These are phyloP conservation scores for Melinaea marsaeus DNA, from an alignment of 2,888 invertebrate species.

Conservation along the genomic window DNA sequence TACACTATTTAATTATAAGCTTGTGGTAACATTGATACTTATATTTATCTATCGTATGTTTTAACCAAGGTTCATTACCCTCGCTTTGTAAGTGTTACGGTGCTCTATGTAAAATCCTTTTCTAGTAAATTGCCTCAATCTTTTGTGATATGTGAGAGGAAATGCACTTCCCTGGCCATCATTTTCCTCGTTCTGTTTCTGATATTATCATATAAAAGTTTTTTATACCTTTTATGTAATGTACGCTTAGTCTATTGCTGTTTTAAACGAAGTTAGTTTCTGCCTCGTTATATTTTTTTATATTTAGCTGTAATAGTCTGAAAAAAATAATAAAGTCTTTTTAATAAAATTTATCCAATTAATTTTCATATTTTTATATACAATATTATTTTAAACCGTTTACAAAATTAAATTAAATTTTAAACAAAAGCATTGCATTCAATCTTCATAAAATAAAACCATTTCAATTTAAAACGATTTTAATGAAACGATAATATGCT, in stretches of 20 bases:
- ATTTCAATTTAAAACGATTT: neutral
- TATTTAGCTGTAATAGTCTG: no score
- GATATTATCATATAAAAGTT: constrained; percentile 6
- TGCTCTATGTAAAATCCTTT: constrained; percentile 55
- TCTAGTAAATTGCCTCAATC: constrained; percentile 55
- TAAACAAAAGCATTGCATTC: neutral
- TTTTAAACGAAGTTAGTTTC: no score
- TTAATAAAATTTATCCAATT: no score
- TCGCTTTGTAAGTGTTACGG: constrained; percentile 53
- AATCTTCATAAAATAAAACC: neutral
- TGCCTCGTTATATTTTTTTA: no score
- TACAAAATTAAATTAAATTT: neutral
- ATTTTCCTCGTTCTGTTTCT: constrained; percentile 13
- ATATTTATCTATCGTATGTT: no score
- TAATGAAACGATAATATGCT: neutral
- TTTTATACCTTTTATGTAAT: constrained; percentile 2
- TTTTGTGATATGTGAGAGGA: constrained; percentile 44
- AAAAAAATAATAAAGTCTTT: no score
- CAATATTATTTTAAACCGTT: no score
- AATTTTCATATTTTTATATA: no score
- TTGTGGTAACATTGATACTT: no score
- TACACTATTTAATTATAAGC: no score
- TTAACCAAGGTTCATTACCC: constrained; percentile 56
- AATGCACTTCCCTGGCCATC: constrained; percentile 42
- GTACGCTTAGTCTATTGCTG: no score